Evolutionary conservation across 35 echinoderm and acorn worm genomes (phyloP).

Genomic region (Ophiothrix spiculata): DNA sequence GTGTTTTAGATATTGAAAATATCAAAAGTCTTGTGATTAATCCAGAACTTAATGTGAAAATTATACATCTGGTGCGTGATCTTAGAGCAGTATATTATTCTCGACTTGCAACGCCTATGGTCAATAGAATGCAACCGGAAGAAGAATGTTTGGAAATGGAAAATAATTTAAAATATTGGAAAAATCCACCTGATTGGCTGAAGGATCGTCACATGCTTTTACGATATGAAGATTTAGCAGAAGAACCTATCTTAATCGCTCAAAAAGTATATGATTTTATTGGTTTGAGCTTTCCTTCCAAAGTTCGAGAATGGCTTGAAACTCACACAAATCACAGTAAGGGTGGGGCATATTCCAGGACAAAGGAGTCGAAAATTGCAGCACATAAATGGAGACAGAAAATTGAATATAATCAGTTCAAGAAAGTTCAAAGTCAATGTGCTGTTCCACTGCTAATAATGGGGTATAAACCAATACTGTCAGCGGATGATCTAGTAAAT

Average conservation of each 20-base stretch:
- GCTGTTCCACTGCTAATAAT: background rate
- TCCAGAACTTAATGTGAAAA: background rate
- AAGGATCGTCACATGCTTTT: background rate
- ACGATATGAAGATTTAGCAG: background rate
- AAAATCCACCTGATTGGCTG: background rate
- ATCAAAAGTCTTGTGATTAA: background rate
- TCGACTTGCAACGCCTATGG: background rate
- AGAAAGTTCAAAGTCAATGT: background rate
- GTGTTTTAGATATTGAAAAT: background rate
- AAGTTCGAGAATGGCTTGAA: background rate
- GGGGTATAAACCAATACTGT: background rate
- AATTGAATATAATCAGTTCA: background rate
- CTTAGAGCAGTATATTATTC: background rate
- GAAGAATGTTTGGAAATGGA: background rate
- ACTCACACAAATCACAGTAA: background rate
- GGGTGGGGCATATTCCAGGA: background rate
- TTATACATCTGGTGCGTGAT: background rate
- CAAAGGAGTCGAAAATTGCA: background rate
- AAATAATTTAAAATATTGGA: background rate
- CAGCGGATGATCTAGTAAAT: background rate
- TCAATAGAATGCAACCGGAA: background rate
- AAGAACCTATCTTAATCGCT: background rate
- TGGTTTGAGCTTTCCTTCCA: background rate
- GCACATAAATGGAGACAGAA: background rate
- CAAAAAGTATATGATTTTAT: background rate